These are phyloP conservation scores for Chrysomallon squamiferum DNA, from an alignment of 1,140 invertebrate species.

Conservation along the genomic window DNA sequence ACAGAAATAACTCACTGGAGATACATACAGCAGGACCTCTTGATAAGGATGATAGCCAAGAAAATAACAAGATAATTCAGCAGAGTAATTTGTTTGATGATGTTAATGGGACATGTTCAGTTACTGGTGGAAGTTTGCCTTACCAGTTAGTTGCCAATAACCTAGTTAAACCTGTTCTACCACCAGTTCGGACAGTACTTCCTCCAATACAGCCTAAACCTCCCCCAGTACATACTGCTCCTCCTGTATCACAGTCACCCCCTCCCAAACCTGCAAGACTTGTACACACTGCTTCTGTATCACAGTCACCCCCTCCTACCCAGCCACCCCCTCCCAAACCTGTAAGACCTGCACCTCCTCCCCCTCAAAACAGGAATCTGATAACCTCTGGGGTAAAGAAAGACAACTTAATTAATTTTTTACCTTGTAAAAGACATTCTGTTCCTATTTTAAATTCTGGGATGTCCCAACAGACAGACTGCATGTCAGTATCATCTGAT, in stretches of 20 bases:
- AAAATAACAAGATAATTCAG: too few species aligned
- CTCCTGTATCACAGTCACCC: slow-evolving; percentile 5
- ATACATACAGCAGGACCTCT: too few species aligned
- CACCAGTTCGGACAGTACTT: slow-evolving; percentile 7
- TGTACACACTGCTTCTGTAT: neutral
- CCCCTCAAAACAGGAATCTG: neutral
- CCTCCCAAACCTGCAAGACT: slow-evolving; percentile 8
- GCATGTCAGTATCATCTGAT: too few species aligned
- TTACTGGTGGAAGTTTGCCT: slow-evolving; percentile 3
- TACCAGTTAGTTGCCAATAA: slow-evolving; percentile 8
- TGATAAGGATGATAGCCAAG: too few species aligned
- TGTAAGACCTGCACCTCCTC: slow-evolving; percentile 2
- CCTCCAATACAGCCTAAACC: neutral
- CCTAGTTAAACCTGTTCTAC: slow-evolving; percentile 21
- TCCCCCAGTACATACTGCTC: slow-evolving; percentile 12
- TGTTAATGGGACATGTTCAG: neutral
- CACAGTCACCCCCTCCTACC: neutral
- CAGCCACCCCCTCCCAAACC: slow-evolving; percentile 9
- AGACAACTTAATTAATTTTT: too few species aligned
- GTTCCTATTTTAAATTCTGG: too few species aligned
- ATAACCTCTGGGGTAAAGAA: neutral
- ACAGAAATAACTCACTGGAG: too few species aligned
- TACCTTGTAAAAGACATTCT: too few species aligned
- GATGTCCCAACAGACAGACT: too few species aligned
- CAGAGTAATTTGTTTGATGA: neutral